Conservation (phyloP, 2,113 vertebrate species). For the Pluvianellus socialis region DNA sequence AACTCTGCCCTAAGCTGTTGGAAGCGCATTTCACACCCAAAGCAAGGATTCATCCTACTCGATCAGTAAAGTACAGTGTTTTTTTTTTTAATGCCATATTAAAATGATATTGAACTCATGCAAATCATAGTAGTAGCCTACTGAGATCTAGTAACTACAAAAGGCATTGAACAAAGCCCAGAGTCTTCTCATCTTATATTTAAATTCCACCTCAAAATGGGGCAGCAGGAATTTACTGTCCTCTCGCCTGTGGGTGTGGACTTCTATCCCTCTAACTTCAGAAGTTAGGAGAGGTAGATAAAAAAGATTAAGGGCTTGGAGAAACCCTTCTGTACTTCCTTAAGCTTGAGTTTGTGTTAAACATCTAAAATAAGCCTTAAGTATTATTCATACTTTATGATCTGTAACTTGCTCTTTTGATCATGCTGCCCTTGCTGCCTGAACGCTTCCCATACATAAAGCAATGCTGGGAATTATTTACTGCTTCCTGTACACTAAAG, state of each 20-base stretch:
- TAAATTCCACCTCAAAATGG: neutral
- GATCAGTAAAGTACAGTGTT: neutral
- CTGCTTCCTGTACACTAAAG: neutral
- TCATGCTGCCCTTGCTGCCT: neutral
- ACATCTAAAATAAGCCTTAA: neutral
- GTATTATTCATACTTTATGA: neutral
- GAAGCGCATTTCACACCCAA: neutral
- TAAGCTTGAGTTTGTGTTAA: neutral
- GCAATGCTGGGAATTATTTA: neutral
- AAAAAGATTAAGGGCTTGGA: neutral
- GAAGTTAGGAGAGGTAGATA: neutral
- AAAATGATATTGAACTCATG: fast-evolving
- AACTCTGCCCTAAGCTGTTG: neutral
- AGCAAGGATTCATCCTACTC: neutral
- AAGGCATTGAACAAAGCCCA: neutral
- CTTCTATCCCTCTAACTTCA: neutral
- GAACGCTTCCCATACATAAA: neutral
- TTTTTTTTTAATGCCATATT: neutral
- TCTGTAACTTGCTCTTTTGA: neutral
- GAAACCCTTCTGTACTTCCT: neutral
- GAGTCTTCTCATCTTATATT: neutral
- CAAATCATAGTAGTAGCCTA: neutral
- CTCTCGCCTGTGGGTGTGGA: neutral
- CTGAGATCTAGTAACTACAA: neutral
- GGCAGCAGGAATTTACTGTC: neutral